Evolutionary conservation across 2,113 vertebrate species (phyloP), one percentile per base, ranked within the genome.

Genomic region (Phrynosoma platyrhinos): DNA sequence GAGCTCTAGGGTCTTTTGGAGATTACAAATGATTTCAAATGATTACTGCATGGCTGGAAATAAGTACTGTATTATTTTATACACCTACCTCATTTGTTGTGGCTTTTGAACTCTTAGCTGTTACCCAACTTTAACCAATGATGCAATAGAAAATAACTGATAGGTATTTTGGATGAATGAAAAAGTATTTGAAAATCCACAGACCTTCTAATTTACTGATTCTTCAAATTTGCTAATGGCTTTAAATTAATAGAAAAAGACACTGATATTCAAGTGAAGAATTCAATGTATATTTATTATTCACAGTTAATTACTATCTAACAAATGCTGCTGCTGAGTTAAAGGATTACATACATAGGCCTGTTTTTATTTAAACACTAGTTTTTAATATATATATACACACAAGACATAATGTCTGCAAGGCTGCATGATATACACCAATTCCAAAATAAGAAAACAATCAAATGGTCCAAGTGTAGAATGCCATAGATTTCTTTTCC

Each of bases 271-370:
- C 93, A 91, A 96, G 94, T 96, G 96, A 97, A 97, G 97, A 98
- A 97, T 96, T 96, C 95, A 96, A 89, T 94, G 94, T 94, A 95
- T 94, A 96, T 97, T 97, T 97, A 97, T 97, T 97, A 97, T 97
- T 97, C 96, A 97, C 97, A 97, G 97, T 98, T 98, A 97, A 97
- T 97, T 95, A 96, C 97, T 97, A 97, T 93, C 97, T 97, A 97
- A 94, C 96, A 97, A 97, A 96, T 95, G 96, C 96, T 96, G 96
- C 94, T 94, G 96, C 95, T 95, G 95, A 96, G 96, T 97, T 97
- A 97, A 96, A 96, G 96, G 97, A 96, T 97, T 97, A 97, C 96
- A 96, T 97, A 97, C 97, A 97, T 96, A 97, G 96, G 96, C 96
- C 94, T 95, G 97, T 95, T 94, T 96, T 96, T 94, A 96, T 97